These are phyloP conservation scores for Zaprionus tsacasi DNA, from an alignment of 1,140 invertebrate species.

Conservation along the genomic window DNA sequence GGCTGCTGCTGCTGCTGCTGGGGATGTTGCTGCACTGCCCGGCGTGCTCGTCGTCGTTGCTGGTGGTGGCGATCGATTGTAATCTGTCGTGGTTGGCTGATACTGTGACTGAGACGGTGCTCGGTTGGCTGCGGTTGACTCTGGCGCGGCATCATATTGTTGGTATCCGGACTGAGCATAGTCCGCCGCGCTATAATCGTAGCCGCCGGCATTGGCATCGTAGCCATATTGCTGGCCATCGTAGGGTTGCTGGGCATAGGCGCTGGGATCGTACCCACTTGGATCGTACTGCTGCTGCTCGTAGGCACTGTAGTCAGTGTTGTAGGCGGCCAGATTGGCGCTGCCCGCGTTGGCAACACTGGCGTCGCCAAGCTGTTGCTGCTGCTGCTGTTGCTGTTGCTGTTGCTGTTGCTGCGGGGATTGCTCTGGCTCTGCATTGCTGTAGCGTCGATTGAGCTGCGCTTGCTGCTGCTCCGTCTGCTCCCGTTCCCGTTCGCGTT, in stretches of 20 bases:
- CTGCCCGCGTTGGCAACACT: slow-evolving; percentile 51
- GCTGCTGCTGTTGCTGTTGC: slow-evolving; percentile 31
- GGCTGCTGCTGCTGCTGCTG: slow-evolving; percentile 44
- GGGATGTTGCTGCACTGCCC: slow-evolving; percentile 43
- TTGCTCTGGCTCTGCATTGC: slow-evolving; percentile 40
- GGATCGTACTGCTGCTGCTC: slow-evolving; percentile 82
- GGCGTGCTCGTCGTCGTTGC: slow-evolving; percentile 47
- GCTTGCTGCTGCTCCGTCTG: slow-evolving; percentile 54
- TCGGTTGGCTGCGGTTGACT: slow-evolving; percentile 44
- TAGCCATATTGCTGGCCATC: slow-evolving; percentile 71
- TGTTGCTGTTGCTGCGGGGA: slow-evolving; percentile 22
- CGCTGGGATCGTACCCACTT: slow-evolving; percentile 68
- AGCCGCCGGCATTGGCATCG: slow-evolving; percentile 56
- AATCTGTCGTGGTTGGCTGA: slow-evolving; percentile 50
- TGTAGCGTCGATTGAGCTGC: slow-evolving; percentile 43
- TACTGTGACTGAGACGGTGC: slow-evolving; percentile 31
- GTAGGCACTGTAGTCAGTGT: slow-evolving; percentile 78
- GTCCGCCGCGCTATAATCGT: slow-evolving; percentile 55
- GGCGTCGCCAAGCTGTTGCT: slow-evolving; percentile 37
- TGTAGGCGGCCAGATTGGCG: slow-evolving; percentile 73
- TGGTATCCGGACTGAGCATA: slow-evolving; percentile 70
- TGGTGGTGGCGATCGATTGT: slow-evolving; percentile 60
- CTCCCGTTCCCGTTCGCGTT: slow-evolving; percentile 54
- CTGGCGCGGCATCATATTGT: slow-evolving; percentile 62
- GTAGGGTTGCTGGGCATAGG: slow-evolving; percentile 72